Evolutionary conservation across 2,113 vertebrate species (phyloP).

Genomic region (Pomatorhinus ruficollis): DNA sequence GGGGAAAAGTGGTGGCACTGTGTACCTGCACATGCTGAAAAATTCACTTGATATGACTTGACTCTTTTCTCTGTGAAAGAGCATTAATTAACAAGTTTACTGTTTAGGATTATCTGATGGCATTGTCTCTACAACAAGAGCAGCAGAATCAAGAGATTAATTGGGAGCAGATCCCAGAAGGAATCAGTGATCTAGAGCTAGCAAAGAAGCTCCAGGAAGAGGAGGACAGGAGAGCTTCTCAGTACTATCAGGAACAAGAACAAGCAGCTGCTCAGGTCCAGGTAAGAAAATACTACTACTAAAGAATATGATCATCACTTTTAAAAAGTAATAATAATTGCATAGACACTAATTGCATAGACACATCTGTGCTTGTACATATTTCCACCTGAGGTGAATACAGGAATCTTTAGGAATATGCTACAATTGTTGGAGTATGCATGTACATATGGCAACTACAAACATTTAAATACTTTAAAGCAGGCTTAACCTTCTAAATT

Average conservation of each 20-base stretch:
- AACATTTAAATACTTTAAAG: neutral
- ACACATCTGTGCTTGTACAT: neutral
- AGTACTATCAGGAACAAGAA: constrained; percentile 98
- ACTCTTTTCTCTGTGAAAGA: neutral
- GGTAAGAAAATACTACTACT: constrained; percentile 52
- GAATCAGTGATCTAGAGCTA: constrained; percentile 93
- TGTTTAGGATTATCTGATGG: constrained; percentile 95
- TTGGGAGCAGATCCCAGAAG: constrained; percentile 96
- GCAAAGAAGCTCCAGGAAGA: constrained; percentile 98
- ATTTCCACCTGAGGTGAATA: neutral
- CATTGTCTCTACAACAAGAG: constrained; percentile 97
- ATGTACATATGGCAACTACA: neutral
- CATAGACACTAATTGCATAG: neutral
- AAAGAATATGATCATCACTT: neutral
- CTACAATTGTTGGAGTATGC: neutral
- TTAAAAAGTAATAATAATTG: neutral
- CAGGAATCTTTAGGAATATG: neutral
- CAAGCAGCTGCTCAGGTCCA: constrained; percentile 83
- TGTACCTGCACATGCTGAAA: neutral
- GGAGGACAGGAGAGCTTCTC: constrained; percentile 92
- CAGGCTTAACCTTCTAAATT: neutral
- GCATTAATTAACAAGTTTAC: constrained; percentile 8
- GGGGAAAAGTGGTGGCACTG: neutral
- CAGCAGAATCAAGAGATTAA: constrained; percentile 93
- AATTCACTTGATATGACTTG: neutral